These are phyloP conservation scores for Fissipunctia ypsillon DNA, from an alignment of 2,888 invertebrate species.

Conservation along the genomic window DNA sequence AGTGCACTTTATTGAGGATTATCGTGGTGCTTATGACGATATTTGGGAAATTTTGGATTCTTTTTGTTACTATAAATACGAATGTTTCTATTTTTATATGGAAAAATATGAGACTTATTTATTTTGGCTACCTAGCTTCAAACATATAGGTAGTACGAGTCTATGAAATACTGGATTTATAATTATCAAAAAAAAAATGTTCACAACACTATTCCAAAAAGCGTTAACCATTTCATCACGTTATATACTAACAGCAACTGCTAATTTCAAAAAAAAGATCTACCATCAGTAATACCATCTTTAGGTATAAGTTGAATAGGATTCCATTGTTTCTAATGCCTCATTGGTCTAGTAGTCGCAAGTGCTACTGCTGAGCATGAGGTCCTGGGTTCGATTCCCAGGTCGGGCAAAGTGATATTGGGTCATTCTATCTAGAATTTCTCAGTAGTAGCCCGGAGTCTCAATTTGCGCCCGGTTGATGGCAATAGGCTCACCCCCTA, in stretches of 20 bases:
- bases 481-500: too few species aligned
- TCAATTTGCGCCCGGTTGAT: too few species aligned
- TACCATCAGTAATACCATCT: too few species aligned
- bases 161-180: not conserved
- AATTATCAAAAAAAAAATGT: not conserved
- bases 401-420: too few species aligned
- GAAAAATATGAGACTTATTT: not conserved
- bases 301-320: not conserved
- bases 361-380: too few species aligned
- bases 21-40: slow-evolving; percentile 35
- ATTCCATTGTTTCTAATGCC: too few species aligned
- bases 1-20: slow-evolving; percentile 43
- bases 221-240: too few species aligned
- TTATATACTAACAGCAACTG: not conserved
- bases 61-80: not conserved
- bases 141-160: too few species aligned
- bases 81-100: slow-evolving; percentile 1
- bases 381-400: too few species aligned
- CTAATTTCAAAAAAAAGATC: not conserved
- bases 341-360: too few species aligned
- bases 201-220: not conserved
- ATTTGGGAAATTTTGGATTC: slow-evolving; percentile 34
- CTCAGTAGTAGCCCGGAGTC: too few species aligned
- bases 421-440: too few species aligned
- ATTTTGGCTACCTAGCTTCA: not conserved